A percentile compares a stretch with the other conserved stretches of the same genome.
Evolutionary conservation across 2,888 invertebrate species (phyloP).

Genomic region (Caenorhabditis doughertyi): DNA sequence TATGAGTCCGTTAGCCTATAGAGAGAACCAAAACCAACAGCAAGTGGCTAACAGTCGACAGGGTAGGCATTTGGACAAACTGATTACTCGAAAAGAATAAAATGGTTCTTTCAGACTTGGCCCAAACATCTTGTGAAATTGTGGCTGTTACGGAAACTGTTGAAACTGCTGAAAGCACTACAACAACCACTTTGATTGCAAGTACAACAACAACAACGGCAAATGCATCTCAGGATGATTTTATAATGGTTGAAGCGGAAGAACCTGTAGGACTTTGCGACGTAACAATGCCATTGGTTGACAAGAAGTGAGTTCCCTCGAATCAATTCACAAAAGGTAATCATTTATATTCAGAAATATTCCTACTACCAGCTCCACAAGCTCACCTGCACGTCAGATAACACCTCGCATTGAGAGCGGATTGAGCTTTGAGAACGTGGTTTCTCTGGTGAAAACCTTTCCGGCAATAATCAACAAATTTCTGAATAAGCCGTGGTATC

Average conservation of each 20-base stretch:
- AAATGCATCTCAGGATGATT: slow-evolving; percentile 47
- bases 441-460: slow-evolving; percentile 51
- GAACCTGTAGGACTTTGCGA: slow-evolving; percentile 43
- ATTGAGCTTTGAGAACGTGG: slow-evolving; percentile 61
- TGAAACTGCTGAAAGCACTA: neutral
- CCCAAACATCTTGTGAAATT: slow-evolving; percentile 1
- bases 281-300: slow-evolving; percentile 45
- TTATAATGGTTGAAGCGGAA: slow-evolving; percentile 48
- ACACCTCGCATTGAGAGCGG: slow-evolving; percentile 41
- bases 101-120: slow-evolving; percentile 30
- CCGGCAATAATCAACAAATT: slow-evolving; percentile 59
- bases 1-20: slow-evolving; percentile 21
- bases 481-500: slow-evolving; percentile 63
- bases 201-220: slow-evolving; percentile 29
- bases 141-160: slow-evolving; percentile 9
- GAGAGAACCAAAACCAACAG: slow-evolving; percentile 5
- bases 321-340: neutral
- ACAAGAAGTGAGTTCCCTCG: slow-evolving; percentile 36
- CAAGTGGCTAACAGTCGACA: slow-evolving; percentile 7
- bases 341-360: neutral
- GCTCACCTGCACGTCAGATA: slow-evolving; percentile 45
- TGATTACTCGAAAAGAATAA: neutral
- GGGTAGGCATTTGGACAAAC: slow-evolving; percentile 4
- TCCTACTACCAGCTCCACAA: slow-evolving; percentile 22
- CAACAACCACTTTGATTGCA: neutral